Evolutionary conservation across 2,797 vertebrate species (phyloP).

Genomic region (Pogonophryne albipinna): DNA sequence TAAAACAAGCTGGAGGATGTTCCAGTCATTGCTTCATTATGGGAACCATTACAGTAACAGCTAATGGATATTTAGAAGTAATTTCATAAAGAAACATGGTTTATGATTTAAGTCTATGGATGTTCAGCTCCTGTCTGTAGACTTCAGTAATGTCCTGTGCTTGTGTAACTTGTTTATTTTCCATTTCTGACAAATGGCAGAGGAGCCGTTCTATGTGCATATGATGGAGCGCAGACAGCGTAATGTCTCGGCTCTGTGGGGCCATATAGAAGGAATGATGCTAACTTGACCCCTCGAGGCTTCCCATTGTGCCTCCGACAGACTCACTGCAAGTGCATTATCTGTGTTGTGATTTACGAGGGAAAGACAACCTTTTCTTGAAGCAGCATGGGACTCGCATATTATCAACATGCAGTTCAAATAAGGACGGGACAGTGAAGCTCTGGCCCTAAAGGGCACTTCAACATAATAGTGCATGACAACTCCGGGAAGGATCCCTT

Average conservation of each 20-base stretch:
- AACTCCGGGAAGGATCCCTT: slow-evolving; percentile 34
- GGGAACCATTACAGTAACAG: slow-evolving; percentile 37
- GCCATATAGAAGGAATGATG: slow-evolving; percentile 55
- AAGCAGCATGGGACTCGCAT: slow-evolving; percentile 47
- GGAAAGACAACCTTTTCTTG: slow-evolving; percentile 36
- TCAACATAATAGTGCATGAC: slow-evolving; percentile 53
- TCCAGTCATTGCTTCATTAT: slow-evolving; percentile 54
- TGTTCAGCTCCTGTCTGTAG: slow-evolving; percentile 36
- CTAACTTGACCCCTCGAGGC: slow-evolving; percentile 66
- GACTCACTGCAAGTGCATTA: slow-evolving; percentile 67
- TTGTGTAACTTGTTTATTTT: slow-evolving; percentile 63
- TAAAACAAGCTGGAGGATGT: slow-evolving; percentile 43
- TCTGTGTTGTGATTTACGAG: slow-evolving; percentile 62
- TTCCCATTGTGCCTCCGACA: slow-evolving; percentile 67
- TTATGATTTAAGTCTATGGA: slow-evolving; percentile 55
- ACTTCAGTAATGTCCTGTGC: slow-evolving; percentile 20
- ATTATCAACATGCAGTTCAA: slow-evolving; percentile 50
- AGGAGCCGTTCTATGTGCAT: slow-evolving; percentile 36
- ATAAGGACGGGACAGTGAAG: slow-evolving; percentile 30
- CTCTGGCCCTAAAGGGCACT: slow-evolving; percentile 58
- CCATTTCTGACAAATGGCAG: slow-evolving; percentile 54
- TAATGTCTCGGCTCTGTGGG: slow-evolving; percentile 35
- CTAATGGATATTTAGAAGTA: slow-evolving; percentile 57
- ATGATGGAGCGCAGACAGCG: slow-evolving; percentile 48
- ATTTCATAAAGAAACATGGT: slow-evolving; percentile 42